phyloP scores from a whole-genome alignment of 2,113 vertebrate species.

The Pedionomus torquatus region DNA sequence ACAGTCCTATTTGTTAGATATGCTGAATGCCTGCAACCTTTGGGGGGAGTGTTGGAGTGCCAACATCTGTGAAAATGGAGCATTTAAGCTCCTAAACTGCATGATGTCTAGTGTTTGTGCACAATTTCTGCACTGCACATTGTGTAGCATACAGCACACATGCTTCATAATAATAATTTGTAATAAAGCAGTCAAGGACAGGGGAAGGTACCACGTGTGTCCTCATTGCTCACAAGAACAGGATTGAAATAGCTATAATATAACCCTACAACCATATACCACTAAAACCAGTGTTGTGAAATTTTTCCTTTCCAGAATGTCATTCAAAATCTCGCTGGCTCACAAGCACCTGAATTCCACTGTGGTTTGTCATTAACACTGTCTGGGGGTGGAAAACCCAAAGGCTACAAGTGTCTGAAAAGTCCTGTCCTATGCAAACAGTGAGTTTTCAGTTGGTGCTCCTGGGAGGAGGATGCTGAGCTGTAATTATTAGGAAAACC shows the following conservation, averaged over 20 bases:
- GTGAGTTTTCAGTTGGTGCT: neutral
- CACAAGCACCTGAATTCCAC: neutral
- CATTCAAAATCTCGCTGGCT: neutral
- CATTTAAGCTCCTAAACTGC: neutral
- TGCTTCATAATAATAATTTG: neutral
- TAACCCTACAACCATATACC: neutral
- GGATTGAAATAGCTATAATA: neutral
- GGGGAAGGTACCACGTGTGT: neutral
- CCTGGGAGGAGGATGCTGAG: neutral
- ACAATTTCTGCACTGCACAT: neutral
- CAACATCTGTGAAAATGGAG: neutral
- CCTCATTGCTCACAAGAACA: neutral
- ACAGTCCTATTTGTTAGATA: neutral
- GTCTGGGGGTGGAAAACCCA: neutral
- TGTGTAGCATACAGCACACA: too few relatives aligned
- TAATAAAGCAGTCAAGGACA: neutral
- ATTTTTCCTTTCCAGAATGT: neutral
- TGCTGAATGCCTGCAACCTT: neutral
- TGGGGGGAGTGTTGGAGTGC: neutral
- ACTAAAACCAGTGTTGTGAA: neutral
- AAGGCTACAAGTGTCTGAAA: neutral
- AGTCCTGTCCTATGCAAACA: neutral
- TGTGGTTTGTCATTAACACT: neutral
- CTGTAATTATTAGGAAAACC: neutral
- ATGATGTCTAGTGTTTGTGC: neutral